These are phyloP conservation scores for Leucozona laternaria DNA, from an alignment of 2,888 invertebrate genomes.

Conservation along the genomic window DNA sequence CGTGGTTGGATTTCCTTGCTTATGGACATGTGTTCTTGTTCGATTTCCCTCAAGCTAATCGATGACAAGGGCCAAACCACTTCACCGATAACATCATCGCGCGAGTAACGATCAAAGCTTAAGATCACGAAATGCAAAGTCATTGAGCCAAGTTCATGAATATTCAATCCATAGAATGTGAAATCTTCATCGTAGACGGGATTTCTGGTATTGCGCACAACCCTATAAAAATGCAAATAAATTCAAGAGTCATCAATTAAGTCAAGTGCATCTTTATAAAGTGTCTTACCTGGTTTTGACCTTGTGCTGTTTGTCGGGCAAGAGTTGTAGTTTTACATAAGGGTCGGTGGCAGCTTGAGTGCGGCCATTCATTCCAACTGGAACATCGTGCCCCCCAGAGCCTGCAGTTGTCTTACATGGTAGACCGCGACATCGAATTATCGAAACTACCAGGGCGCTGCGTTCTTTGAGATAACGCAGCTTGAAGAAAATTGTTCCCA, in stretches of 20 bases:
- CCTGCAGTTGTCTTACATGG: slow-evolving; percentile 85
- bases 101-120: slow-evolving; percentile 98
- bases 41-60: slow-evolving; percentile 88
- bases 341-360: slow-evolving; percentile 89
- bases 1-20: slow-evolving; percentile 96
- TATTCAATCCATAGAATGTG: slow-evolving; percentile 97
- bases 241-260: neutral
- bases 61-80: slow-evolving; percentile 93
- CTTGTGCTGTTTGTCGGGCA: slow-evolving; percentile 99
- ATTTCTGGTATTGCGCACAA: slow-evolving; percentile 96
- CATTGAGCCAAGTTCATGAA: slow-evolving; percentile 93
- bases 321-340: slow-evolving; percentile 97
- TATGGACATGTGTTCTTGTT: slow-evolving; percentile 91
- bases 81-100: slow-evolving; percentile 99
- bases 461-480: slow-evolving; percentile 95
- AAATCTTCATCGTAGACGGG: slow-evolving; percentile 99
- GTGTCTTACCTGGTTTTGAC: slow-evolving; percentile 91
- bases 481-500: slow-evolving; percentile 95
- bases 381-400: slow-evolving; percentile 86
- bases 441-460: slow-evolving; percentile 95
- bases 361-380: slow-evolving; percentile 83
- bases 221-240: slow-evolving; percentile 84
- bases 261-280: neutral
- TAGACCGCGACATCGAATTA: slow-evolving; percentile 94
- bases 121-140: slow-evolving; percentile 96